Evolutionary conservation across 2,113 vertebrate species (phyloP).

Genomic region (Poecile atricapillus): DNA sequence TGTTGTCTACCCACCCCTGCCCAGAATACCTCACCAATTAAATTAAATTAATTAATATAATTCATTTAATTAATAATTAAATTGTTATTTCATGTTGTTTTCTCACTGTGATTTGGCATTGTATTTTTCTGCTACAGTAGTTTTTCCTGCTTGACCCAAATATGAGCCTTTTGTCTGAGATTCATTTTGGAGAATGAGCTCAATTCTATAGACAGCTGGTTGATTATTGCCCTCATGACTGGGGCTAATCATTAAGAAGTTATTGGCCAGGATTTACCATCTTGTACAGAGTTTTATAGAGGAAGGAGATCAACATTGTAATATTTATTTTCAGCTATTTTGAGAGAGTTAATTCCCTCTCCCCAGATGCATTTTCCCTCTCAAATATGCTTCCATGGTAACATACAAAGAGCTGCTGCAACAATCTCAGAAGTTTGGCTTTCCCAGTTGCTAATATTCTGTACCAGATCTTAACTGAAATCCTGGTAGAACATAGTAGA

Average conservation of each 20-base stretch:
- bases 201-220: neutral
- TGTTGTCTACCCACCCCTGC: accelerated
- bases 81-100: neutral
- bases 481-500: neutral
- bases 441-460: neutral
- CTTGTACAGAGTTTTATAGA: neutral
- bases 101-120: neutral
- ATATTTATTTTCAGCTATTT: neutral
- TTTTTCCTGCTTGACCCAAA: neutral
- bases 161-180: neutral
- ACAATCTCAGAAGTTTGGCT: neutral
- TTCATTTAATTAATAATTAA: neutral
- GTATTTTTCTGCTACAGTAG: neutral
- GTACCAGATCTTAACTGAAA: neutral
- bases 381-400: slow-evolving; percentile 39
- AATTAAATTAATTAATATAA: too few species aligned
- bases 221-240: neutral
- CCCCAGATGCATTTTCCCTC: neutral
- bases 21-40: neutral
- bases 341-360: neutral
- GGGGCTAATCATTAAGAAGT: neutral
- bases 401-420: neutral
- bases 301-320: neutral
- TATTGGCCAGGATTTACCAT: neutral
- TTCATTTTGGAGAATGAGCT: neutral